phyloP scores from a whole-genome alignment of 2,113 vertebrate species.

The Prochilodus magdalenae region DNA sequence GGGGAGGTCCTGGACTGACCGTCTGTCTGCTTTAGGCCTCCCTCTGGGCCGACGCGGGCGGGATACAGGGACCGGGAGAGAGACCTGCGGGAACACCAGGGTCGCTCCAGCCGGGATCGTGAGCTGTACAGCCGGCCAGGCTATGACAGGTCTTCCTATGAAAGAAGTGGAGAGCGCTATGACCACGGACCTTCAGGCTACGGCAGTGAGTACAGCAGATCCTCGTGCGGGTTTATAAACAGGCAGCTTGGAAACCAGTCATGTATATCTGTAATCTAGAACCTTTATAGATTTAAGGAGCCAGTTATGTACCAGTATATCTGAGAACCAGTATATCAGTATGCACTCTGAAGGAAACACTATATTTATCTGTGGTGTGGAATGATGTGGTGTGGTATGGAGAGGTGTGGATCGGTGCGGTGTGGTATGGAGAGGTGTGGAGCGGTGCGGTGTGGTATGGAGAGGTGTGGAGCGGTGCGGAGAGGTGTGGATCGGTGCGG shows the following conservation, averaged over 20 bases:
- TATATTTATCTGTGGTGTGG: too few relatives aligned
- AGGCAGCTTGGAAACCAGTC: background rate
- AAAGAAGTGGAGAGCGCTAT: slow-evolving; percentile 87
- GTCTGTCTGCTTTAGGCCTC: slow-evolving; percentile 65
- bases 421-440: too few relatives aligned
- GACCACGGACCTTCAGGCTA: slow-evolving; percentile 84
- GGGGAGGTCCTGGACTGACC: background rate
- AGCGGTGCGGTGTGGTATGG: too few relatives aligned
- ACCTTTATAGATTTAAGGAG: too few relatives aligned
- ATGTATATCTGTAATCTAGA: too few relatives aligned
- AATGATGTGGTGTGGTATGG: too few relatives aligned
- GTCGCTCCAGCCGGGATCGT: slow-evolving; percentile 73
- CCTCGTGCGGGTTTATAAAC: background rate
- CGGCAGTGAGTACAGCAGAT: slow-evolving; percentile 73
- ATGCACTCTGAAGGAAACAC: too few relatives aligned
- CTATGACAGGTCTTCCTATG: slow-evolving; percentile 88
- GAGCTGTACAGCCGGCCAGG: slow-evolving; percentile 86
- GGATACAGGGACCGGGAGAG: slow-evolving; percentile 82
- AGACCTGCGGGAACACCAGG: slow-evolving; percentile 66
- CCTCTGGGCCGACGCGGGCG: slow-evolving; percentile 74
- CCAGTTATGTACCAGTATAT: too few relatives aligned
- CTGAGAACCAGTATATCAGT: too few relatives aligned
- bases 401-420: too few relatives aligned
- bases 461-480: too few relatives aligned
- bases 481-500: too few relatives aligned